Conservation (phyloP, 2,888 invertebrate species). For the Lydus trimaculatus region DNA sequence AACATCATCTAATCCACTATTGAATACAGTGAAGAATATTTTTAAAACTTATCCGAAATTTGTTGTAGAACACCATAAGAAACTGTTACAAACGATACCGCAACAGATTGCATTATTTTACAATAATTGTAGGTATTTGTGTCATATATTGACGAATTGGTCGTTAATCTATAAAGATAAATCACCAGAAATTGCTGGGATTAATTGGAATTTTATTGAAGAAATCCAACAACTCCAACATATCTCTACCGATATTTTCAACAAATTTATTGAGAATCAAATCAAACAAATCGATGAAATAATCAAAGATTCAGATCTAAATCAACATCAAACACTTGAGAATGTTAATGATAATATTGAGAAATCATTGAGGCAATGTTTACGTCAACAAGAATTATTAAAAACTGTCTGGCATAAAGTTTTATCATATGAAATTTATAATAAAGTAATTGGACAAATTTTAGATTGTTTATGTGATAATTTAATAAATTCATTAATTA, state of each 20-base stretch:
- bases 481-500: slow-evolving; percentile 71
- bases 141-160: slow-evolving; percentile 74
- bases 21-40: slow-evolving; percentile 74
- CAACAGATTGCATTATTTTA: slow-evolving; percentile 88
- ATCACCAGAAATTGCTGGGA: slow-evolving; percentile 7
- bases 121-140: slow-evolving; percentile 91
- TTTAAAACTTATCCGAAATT: slow-evolving; percentile 80
- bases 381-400: slow-evolving; percentile 82
- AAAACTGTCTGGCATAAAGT: slow-evolving; percentile 90
- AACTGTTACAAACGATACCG: slow-evolving; percentile 82
- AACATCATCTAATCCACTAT: slow-evolving; percentile 70
- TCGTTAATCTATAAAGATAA: slow-evolving; percentile 51
- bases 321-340: slow-evolving; percentile 60
- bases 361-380: slow-evolving; percentile 80
- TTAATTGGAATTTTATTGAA: slow-evolving; percentile 64
- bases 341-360: slow-evolving; percentile 70
- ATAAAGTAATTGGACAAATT: slow-evolving; percentile 69
- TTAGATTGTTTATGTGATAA: slow-evolving; percentile 67
- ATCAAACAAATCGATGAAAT: slow-evolving; percentile 78
- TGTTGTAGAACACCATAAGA: slow-evolving; percentile 81
- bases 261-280: slow-evolving; percentile 78
- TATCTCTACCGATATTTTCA: slow-evolving; percentile 74
- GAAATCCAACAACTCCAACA: slow-evolving; percentile 71
- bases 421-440: slow-evolving; percentile 79
- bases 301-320: slow-evolving; percentile 74